A percentile compares a stretch with the other conserved stretches of the same genome.
phyloP scores from a whole-genome alignment of 2,113 vertebrate genomes.

The Apodemus sylvaticus region DNA sequence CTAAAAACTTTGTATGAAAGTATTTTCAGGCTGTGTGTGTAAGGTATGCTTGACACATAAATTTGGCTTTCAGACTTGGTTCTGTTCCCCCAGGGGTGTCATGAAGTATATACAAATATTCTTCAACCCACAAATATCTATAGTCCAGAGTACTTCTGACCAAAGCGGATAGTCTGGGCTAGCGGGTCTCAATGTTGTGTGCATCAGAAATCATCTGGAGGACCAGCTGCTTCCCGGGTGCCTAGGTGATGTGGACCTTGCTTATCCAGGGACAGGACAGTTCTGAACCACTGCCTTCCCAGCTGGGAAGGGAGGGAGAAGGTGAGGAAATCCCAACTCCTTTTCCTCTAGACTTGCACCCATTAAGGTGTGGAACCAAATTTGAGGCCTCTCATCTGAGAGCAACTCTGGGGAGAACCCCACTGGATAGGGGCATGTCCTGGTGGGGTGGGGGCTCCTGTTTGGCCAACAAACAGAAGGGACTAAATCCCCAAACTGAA shows the following conservation, averaged over 20 bases:
- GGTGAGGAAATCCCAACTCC: neutral
- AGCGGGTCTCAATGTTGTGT: neutral
- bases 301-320: accelerated
- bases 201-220: neutral
- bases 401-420: neutral
- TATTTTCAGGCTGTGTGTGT: neutral
- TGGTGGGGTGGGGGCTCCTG: slow-evolving; percentile 70
- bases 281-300: neutral
- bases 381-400: neutral
- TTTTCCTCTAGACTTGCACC: neutral
- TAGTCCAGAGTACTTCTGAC: neutral
- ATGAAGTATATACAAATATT: neutral
- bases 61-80: neutral
- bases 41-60: neutral
- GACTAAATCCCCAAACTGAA: slow-evolving; percentile 82
- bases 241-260: no score
- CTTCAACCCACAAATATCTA: neutral
- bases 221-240: neutral
- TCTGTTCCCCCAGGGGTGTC: neutral
- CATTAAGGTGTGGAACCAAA: neutral
- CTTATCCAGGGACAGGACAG: neutral
- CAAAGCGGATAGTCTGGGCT: neutral
- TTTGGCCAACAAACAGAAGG: slow-evolving; percentile 86
- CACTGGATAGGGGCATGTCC: slow-evolving; percentile 50
- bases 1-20: neutral